These are phyloP conservation scores for Himalopsyche phryganea DNA, from an alignment of 1,140 invertebrate species.

Conservation along the genomic window DNA sequence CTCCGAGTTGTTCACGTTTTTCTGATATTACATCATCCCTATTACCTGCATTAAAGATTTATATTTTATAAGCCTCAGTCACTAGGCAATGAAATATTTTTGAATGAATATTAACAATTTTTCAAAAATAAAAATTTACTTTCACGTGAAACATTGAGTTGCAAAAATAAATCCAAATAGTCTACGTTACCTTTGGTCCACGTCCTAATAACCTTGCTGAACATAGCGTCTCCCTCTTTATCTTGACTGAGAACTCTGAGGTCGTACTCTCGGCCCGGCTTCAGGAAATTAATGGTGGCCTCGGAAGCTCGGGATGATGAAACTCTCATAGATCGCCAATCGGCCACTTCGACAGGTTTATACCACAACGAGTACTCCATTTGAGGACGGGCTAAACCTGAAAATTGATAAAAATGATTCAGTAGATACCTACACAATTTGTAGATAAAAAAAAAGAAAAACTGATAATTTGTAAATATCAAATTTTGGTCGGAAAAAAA, in stretches of 20 bases:
- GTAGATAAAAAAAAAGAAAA: too few species aligned
- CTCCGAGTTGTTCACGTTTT: constrained; percentile 17
- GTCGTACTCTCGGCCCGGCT: constrained; percentile 78
- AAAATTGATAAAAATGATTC: background rate
- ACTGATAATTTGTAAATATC: too few species aligned
- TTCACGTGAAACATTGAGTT: too few species aligned
- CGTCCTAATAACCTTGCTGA: constrained; percentile 78
- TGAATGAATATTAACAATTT: too few species aligned
- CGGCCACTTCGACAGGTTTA: constrained; percentile 62
- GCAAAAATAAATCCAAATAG: too few species aligned
- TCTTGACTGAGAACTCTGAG: constrained; percentile 89
- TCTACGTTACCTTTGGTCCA: constrained; percentile 70
- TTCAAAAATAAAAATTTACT: too few species aligned
- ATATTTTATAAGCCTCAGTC: too few species aligned
- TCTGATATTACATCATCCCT: too few species aligned
- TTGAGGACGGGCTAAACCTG: constrained; percentile 74
- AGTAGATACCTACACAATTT: constrained; percentile 1
- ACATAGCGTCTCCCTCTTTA: constrained; percentile 82
- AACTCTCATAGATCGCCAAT: constrained; percentile 75
- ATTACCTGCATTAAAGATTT: too few species aligned
- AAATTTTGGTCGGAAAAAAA: too few species aligned
- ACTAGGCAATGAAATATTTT: too few species aligned
- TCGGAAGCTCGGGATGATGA: constrained; percentile 66
- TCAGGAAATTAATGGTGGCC: constrained; percentile 74
- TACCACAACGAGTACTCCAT: constrained; percentile 86